Evolutionary conservation across 2,113 vertebrate species (phyloP).

Genomic region (Lipophrys pholis): DNA sequence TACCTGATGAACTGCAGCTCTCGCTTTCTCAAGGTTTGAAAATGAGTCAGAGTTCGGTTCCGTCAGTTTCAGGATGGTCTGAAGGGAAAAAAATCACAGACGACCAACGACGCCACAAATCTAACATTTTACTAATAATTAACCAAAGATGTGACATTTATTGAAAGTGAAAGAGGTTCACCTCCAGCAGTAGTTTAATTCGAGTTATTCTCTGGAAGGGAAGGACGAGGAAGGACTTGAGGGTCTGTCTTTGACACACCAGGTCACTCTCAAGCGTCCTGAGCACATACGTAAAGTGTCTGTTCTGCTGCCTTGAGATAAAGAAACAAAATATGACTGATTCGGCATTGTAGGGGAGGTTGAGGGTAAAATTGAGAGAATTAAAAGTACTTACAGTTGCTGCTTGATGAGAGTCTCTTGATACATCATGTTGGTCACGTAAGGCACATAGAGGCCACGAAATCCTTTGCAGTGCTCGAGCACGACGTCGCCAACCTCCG

Average conservation of each 20-base stretch:
- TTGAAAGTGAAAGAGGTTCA: slow-evolving; percentile 22
- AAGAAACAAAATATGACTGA: background rate
- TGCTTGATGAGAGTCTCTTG: slow-evolving; percentile 81
- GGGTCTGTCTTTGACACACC: slow-evolving; percentile 81
- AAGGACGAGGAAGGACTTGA: slow-evolving; percentile 87
- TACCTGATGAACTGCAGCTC: slow-evolving; percentile 79
- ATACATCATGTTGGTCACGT: slow-evolving; percentile 88
- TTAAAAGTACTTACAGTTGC: slow-evolving; percentile 75
- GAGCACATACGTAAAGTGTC: slow-evolving; percentile 73
- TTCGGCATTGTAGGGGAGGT: background rate
- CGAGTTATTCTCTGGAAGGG: slow-evolving; percentile 88
- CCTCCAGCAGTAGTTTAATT: slow-evolving; percentile 85
- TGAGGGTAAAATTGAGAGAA: background rate
- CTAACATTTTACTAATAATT: no score
- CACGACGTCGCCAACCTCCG: slow-evolving; percentile 78
- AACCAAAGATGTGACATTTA: no score
- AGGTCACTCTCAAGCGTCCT: slow-evolving; percentile 81
- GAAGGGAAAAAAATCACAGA: slow-evolving; percentile 18
- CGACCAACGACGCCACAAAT: no score
- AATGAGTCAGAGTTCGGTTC: slow-evolving; percentile 29
- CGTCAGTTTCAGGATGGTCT: slow-evolving; percentile 82
- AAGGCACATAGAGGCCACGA: slow-evolving; percentile 79
- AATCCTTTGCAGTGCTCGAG: slow-evolving; percentile 77
- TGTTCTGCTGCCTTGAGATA: slow-evolving; percentile 74
- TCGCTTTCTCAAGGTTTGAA: slow-evolving; percentile 68